These are phyloP conservation scores for Alectoris magna DNA, from an alignment of 2,797 vertebrate species.

Conservation along the genomic window DNA sequence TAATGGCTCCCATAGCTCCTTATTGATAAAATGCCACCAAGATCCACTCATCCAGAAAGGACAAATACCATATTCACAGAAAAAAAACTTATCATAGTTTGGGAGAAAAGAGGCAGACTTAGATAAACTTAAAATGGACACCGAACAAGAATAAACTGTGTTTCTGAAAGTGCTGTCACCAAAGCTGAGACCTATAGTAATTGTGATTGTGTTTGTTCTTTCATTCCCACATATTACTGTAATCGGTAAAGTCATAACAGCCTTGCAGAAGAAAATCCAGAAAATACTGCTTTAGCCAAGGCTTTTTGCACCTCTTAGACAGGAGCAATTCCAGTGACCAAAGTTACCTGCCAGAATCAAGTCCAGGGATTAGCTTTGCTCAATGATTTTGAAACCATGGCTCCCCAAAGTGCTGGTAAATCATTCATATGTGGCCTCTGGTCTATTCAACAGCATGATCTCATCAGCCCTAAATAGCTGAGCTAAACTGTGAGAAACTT, in stretches of 20 bases:
- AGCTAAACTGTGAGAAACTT: conserved; percentile 56
- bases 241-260: not conserved
- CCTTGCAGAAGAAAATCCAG: conserved; percentile 6
- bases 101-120: not conserved
- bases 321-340: conserved; percentile 8
- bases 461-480: conserved; percentile 62
- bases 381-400: not conserved
- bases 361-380: conserved; percentile 15
- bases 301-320: conserved; percentile 27
- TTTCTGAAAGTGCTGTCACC: not conserved
- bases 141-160: not conserved
- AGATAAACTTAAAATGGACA: not conserved
- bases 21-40: not conserved
- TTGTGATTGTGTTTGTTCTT: not conserved
- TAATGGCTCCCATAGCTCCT: not conserved
- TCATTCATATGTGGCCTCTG: conserved; percentile 5
- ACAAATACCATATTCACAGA: not conserved
- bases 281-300: conserved; percentile 25
- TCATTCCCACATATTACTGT: not conserved
- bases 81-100: not conserved
- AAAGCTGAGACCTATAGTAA: not conserved
- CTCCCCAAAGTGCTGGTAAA: conserved; percentile 39
- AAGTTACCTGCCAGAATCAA: conserved; percentile 43
- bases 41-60: not conserved
- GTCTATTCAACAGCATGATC: conserved; percentile 58